phyloP scores from a whole-genome alignment of 2,888 invertebrate genomes.

The Cataglyphis livida region DNA sequence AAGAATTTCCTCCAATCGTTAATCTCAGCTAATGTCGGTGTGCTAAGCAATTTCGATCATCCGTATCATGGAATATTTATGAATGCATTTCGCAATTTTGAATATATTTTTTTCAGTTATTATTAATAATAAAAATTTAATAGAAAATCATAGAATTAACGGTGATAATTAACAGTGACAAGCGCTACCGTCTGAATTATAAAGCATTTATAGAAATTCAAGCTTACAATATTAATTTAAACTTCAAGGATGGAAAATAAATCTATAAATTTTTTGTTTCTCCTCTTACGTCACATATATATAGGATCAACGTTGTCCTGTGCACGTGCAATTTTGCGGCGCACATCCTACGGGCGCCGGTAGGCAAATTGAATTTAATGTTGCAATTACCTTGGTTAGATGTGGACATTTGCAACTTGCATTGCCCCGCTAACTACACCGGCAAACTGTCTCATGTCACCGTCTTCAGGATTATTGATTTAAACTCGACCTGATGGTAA shows the following conservation, averaged over 20 bases:
- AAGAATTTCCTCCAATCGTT: background rate
- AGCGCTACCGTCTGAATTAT: background rate
- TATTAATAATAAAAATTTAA: background rate
- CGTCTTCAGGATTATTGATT: constrained; percentile 57
- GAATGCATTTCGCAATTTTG: background rate
- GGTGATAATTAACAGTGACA: background rate
- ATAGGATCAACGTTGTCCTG: constrained; percentile 12
- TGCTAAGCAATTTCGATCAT: background rate
- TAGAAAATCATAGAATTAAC: background rate
- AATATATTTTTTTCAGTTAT: background rate
- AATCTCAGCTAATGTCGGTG: background rate
- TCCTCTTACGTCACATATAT: constrained; percentile 1
- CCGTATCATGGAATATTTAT: background rate
- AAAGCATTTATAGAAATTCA: background rate
- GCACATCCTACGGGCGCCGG: constrained; percentile 6
- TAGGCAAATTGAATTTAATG: constrained; percentile 57
- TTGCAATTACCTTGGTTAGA: constrained; percentile 51
- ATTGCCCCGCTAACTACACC: constrained; percentile 57
- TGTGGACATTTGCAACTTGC: constrained; percentile 55
- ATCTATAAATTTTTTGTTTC: constrained; percentile 15
- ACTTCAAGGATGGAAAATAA: constrained; percentile 1
- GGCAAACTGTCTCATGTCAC: constrained; percentile 51
- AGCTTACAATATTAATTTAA: background rate
- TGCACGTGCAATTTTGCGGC: constrained; percentile 26
- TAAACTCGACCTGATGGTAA: constrained; percentile 49